Percentiles rank a stretch among this genome's conserved stretches.
These are phyloP conservation scores for Sinodicranocentrus sp. DNA, from an alignment of 2,888 invertebrate species.

Conservation along the genomic window DNA sequence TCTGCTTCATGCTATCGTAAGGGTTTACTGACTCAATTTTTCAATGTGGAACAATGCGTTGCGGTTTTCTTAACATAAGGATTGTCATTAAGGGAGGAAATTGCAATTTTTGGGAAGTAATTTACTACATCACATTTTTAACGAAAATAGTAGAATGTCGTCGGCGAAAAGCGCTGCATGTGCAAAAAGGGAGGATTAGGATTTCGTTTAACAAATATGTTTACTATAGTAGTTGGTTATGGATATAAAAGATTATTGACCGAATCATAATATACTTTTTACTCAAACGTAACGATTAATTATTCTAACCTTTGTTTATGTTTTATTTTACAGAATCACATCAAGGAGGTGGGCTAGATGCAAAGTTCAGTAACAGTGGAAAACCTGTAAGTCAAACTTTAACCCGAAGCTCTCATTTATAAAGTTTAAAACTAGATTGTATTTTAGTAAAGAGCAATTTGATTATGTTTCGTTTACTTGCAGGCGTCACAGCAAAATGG, in stretches of 20 bases:
- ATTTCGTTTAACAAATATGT: too few species aligned
- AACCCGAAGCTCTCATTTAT: too few species aligned
- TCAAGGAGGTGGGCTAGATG: slow-evolving; percentile 54
- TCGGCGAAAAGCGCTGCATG: neutral
- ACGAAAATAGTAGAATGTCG: neutral
- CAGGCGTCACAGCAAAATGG: slow-evolving; percentile 70
- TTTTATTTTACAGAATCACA: slow-evolving; percentile 54
- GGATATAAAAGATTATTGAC: too few species aligned
- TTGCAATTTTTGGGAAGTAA: slow-evolving; percentile 37
- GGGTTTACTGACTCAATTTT: slow-evolving; percentile 32
- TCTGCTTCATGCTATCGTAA: slow-evolving; percentile 13
- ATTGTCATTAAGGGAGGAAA: slow-evolving; percentile 37
- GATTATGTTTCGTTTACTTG: neutral
- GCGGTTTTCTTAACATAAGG: slow-evolving; percentile 30
- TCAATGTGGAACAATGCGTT: slow-evolving; percentile 25
- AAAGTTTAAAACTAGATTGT: too few species aligned
- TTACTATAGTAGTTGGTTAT: too few species aligned
- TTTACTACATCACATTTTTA: neutral
- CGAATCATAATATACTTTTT: too few species aligned
- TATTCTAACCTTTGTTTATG: neutral
- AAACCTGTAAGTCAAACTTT: slow-evolving; percentile 55
- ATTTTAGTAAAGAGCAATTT: too few species aligned
- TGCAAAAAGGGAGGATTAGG: too few species aligned
- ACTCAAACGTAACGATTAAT: too few species aligned
- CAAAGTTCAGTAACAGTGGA: slow-evolving; percentile 55